A percentile compares a stretch with the other conserved stretches of the same genome.
These are phyloP conservation scores for Tanytarsus gracilentus DNA, from an alignment of 2,888 invertebrate species.

Conservation along the genomic window DNA sequence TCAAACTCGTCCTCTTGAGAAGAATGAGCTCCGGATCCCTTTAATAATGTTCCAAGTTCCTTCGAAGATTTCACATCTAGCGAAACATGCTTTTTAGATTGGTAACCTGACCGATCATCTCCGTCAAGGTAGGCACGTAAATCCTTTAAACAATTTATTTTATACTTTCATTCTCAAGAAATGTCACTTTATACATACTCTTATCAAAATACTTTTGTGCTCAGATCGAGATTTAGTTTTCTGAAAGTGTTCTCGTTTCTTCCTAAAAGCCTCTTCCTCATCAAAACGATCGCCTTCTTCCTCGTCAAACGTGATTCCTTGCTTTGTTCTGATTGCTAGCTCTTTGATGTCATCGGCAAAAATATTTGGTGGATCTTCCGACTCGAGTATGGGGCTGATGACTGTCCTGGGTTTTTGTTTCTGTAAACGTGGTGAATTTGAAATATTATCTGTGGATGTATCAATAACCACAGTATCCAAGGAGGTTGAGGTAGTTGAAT, in stretches of 20 bases:
- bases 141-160: constrained; percentile 34
- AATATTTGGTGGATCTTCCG: constrained; percentile 26
- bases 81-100: constrained; percentile 44
- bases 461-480: constrained; percentile 44
- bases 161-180: neutral
- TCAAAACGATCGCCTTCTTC: constrained; percentile 33
- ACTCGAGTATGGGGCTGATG: constrained; percentile 30
- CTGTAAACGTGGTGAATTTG: constrained; percentile 14
- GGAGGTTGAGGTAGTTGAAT: constrained; percentile 54
- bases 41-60: constrained; percentile 41
- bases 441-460: constrained; percentile 27
- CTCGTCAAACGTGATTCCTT: constrained; percentile 38
- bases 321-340: constrained; percentile 12
- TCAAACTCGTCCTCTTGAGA: constrained; percentile 41
- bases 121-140: constrained; percentile 40
- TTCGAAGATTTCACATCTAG: constrained; percentile 42
- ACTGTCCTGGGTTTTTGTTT: constrained; percentile 8
- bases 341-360: constrained; percentile 26
- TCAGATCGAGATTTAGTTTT: constrained; percentile 41
- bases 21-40: constrained; percentile 36
- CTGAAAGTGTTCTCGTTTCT: constrained; percentile 41
- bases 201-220: constrained; percentile 41
- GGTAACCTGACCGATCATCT: constrained; percentile 40
- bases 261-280: constrained; percentile 43
- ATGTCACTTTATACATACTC: constrained; percentile 34